A percentile compares a stretch with the other conserved stretches of the same genome.
phyloP scores from a whole-genome alignment of 2,797 vertebrate genomes.

The Xenentodon cancila region DNA sequence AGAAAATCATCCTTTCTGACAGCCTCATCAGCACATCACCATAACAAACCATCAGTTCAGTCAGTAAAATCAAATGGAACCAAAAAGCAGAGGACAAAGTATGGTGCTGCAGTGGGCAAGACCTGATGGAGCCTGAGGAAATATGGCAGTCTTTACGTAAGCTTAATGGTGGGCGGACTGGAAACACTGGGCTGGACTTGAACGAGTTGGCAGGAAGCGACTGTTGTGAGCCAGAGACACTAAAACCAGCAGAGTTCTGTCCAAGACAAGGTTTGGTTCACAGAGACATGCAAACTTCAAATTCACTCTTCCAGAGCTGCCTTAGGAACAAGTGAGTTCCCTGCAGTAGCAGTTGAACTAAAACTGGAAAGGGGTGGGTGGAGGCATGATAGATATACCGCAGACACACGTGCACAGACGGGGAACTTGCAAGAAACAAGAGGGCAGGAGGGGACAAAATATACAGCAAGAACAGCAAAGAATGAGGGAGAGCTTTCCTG shows the following conservation, averaged over 20 bases:
- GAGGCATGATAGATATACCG: neutral
- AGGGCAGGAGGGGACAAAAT: no score
- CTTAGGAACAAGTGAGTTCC: neutral
- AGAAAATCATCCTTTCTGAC: slow-evolving; percentile 48
- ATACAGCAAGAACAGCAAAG: no score
- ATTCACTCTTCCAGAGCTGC: neutral
- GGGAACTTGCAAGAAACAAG: no score
- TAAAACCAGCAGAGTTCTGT: neutral
- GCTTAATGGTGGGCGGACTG: neutral
- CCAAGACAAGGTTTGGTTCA: neutral
- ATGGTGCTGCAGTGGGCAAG: neutral
- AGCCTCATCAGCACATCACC: slow-evolving; percentile 51
- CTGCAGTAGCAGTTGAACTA: neutral
- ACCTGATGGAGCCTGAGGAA: neutral
- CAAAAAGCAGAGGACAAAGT: slow-evolving; percentile 3
- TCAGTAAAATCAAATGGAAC: neutral
- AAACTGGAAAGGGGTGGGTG: neutral
- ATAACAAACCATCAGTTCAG: slow-evolving; percentile 7
- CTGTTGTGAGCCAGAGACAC: neutral
- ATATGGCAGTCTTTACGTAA: neutral
- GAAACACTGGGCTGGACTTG: neutral
- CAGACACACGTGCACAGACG: neutral
- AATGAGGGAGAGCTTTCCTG: no score
- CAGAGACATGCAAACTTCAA: neutral
- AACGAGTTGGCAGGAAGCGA: neutral